A percentile compares a stretch with the other conserved stretches of the same genome.
Conservation (phyloP, 2,888 invertebrate genomes). For the Acleris literana region DNA sequence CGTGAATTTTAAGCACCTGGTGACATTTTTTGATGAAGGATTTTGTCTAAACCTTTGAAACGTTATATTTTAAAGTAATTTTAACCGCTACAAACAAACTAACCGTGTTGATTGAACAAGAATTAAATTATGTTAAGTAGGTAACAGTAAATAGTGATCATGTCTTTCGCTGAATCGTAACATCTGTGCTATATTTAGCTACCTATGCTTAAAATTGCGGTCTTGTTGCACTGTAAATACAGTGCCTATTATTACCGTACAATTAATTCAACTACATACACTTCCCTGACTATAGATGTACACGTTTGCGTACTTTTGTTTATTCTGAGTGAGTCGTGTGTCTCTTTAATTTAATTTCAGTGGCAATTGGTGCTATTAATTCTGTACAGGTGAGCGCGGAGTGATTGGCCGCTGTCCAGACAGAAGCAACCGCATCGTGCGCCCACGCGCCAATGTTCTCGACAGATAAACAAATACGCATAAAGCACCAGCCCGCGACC, state of each 20-base stretch:
- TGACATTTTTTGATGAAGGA: background rate
- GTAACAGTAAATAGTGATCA: no score
- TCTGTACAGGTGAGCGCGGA: conserved; percentile 70
- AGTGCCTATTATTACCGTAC: no score
- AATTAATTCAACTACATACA: no score
- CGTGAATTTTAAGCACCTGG: background rate
- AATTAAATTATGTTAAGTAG: no score
- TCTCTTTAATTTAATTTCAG: conserved; percentile 50
- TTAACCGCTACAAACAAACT: background rate
- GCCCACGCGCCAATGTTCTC: conserved; percentile 60
- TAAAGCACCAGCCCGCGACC: conserved; percentile 33
- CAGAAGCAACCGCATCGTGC: conserved; percentile 54
- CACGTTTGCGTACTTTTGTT: conserved; percentile 3
- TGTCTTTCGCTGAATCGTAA: no score
- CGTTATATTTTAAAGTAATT: background rate
- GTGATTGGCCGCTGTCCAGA: conserved; percentile 73
- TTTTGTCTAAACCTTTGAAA: no score
- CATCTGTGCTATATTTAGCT: no score
- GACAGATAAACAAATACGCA: conserved; percentile 65
- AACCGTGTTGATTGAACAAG: no score
- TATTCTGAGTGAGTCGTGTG: conserved; percentile 40
- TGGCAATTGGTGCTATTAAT: conserved; percentile 58
- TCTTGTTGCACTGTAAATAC: no score
- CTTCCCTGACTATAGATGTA: background rate
- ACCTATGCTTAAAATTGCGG: no score